Evolutionary conservation across 2,888 invertebrate genomes (phyloP).

Genomic region (Drosophila mimica): DNA sequence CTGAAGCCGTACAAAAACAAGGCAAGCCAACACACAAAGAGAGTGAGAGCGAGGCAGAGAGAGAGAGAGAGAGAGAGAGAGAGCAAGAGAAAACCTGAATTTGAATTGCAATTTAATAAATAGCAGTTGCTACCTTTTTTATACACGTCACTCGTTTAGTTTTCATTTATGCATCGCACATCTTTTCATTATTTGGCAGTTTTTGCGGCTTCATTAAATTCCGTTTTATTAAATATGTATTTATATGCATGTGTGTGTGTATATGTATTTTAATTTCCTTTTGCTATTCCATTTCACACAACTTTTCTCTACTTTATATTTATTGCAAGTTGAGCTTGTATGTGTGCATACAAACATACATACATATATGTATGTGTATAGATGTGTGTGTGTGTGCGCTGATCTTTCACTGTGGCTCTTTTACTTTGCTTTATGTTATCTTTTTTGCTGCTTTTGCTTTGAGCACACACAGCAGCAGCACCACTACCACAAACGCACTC

Average conservation of each 20-base stretch:
- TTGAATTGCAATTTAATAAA: conserved; percentile 73
- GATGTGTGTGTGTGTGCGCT: conserved; percentile 39
- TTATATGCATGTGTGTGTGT: conserved; percentile 1
- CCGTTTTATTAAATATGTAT: conserved; percentile 45
- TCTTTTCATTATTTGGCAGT: conserved; percentile 61
- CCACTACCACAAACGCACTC: conserved; percentile 35
- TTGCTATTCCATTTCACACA: conserved; percentile 63
- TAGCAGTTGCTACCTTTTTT: conserved; percentile 65
- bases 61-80: neutral
- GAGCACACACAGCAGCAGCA: conserved; percentile 40
- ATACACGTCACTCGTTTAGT: conserved; percentile 66
- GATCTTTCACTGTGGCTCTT: conserved; percentile 77
- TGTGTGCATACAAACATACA: conserved; percentile 14
- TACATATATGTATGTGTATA: neutral
- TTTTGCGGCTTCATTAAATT: conserved; percentile 67
- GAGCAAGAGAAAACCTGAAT: conserved; percentile 57
- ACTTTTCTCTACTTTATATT: conserved; percentile 72
- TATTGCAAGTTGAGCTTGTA: conserved; percentile 47
- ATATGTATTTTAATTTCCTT: conserved; percentile 47
- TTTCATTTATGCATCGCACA: conserved; percentile 67
- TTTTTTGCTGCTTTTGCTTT: conserved; percentile 67
- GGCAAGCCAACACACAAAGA: conserved; percentile 7
- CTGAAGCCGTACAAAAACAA: conserved; percentile 63
- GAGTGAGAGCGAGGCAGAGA: conserved; percentile 4
- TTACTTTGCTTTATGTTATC: conserved; percentile 70